These are phyloP conservation scores for Anseranas semipalmata DNA, from an alignment of 2,113 vertebrate genomes.

Conservation along the genomic window DNA sequence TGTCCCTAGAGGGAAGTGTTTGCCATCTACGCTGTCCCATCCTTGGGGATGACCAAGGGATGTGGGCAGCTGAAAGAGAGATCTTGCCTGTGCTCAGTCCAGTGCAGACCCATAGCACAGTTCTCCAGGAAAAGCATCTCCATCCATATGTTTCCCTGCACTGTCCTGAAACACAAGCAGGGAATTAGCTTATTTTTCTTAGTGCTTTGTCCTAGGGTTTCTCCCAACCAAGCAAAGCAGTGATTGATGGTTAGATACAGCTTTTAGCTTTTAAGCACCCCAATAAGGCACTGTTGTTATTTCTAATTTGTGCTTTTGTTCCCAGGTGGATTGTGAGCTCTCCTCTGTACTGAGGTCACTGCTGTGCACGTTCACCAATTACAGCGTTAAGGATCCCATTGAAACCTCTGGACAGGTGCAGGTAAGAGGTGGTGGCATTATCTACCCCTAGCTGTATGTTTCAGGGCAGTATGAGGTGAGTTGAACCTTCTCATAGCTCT, in stretches of 20 bases:
- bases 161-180: not conserved
- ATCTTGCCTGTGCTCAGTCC: rapidly evolving
- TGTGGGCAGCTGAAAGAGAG: not conserved
- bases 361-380: not conserved
- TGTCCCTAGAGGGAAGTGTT: not conserved
- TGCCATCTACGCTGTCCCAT: not conserved
- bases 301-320: not conserved
- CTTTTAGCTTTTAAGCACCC: not conserved
- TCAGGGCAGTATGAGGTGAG: not conserved
- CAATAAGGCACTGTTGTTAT: not conserved
- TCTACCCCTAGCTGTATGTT: not conserved
- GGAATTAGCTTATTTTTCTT: not conserved
- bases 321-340: not conserved
- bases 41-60: not conserved
- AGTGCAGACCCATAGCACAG: not conserved
- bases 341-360: rapidly evolving
- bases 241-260: not conserved
- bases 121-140: not conserved
- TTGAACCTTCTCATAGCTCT: not conserved
- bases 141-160: not conserved
- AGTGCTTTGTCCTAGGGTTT: not conserved
- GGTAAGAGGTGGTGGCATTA: not conserved
- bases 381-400: not conserved
- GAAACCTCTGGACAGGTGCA: not conserved
- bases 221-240: not conserved